phyloP scores from a whole-genome alignment of 2,888 invertebrate genomes.

The Molanna angustata region DNA sequence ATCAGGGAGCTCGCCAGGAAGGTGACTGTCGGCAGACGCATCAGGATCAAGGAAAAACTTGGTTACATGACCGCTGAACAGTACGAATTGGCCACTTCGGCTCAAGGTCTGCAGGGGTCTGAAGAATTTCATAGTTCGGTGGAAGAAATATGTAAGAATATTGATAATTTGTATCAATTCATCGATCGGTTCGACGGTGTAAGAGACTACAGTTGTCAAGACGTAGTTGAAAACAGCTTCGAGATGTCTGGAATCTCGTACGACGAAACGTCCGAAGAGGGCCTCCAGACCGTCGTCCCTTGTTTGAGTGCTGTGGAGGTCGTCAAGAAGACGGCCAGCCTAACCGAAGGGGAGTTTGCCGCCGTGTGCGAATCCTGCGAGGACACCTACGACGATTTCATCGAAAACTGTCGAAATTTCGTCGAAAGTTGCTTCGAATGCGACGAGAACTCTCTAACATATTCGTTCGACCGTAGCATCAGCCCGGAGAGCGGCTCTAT shows the following conservation, averaged over 20 bases:
- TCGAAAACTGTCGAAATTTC: not conserved
- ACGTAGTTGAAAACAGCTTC: not conserved
- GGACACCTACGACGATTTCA: not conserved
- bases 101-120: too few species aligned
- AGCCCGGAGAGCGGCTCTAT: not conserved
- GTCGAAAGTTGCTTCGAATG: slow-evolving; percentile 6
- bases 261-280: slow-evolving; percentile 12
- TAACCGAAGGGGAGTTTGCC: not conserved
- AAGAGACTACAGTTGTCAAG: not conserved
- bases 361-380: slow-evolving; percentile 3
- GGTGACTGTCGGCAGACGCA: too few species aligned
- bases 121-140: too few species aligned
- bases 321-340: not conserved
- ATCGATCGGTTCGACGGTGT: slow-evolving; percentile 5
- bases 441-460: too few species aligned
- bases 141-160: slow-evolving; percentile 15
- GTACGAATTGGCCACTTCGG: too few species aligned
- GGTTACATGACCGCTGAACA: too few species aligned
- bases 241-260: slow-evolving; percentile 22
- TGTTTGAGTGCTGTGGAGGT: too few species aligned
- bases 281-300: not conserved
- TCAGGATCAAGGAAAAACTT: too few species aligned
- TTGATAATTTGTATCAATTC: slow-evolving; percentile 14
- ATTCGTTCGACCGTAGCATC: too few species aligned
- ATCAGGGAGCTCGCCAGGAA: too few species aligned